Percentiles rank a stretch among this genome's conserved stretches.
Evolutionary conservation across 2,888 invertebrate genomes (phyloP).

Genomic region (Lathronympha strigana): DNA sequence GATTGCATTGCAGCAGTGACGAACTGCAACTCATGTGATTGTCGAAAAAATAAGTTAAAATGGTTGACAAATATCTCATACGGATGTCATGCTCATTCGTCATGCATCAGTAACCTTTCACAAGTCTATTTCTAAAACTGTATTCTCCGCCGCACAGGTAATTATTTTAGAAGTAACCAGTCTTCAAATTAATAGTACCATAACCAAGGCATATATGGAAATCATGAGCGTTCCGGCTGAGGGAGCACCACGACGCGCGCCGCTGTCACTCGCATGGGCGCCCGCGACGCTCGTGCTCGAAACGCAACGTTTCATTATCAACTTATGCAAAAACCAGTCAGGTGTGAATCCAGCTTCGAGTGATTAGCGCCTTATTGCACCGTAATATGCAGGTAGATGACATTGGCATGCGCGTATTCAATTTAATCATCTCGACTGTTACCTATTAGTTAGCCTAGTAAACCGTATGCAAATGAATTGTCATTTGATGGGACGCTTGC

Average conservation of each 20-base stretch:
- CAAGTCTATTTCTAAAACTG: background rate
- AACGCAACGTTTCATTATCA: slow-evolving; percentile 39
- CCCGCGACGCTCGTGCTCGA: slow-evolving; percentile 26
- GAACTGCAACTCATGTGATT: too few species aligned
- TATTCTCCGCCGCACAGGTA: background rate
- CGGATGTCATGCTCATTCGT: too few species aligned
- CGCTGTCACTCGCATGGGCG: slow-evolving; percentile 35
- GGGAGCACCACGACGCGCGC: slow-evolving; percentile 3
- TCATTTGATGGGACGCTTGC: slow-evolving; percentile 1
- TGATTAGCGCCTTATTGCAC: slow-evolving; percentile 38
- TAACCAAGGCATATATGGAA: slow-evolving; percentile 19
- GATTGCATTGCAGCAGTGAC: too few species aligned
- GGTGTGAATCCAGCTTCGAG: slow-evolving; percentile 32
- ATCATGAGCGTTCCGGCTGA: slow-evolving; percentile 25
- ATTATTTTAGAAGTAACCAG: background rate
- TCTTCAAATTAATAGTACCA: slow-evolving; percentile 12
- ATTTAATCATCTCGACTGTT: slow-evolving; percentile 29
- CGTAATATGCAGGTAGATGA: slow-evolving; percentile 39
- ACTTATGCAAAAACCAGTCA: slow-evolving; percentile 41
- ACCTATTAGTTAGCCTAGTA: slow-evolving; percentile 10
- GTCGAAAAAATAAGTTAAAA: too few species aligned
- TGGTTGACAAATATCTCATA: too few species aligned
- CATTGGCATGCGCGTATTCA: slow-evolving; percentile 29
- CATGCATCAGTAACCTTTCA: too few species aligned
- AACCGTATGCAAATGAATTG: background rate